These are phyloP conservation scores for Drosophila falleni DNA, from an alignment of 2,888 invertebrate species.

Conservation along the genomic window DNA sequence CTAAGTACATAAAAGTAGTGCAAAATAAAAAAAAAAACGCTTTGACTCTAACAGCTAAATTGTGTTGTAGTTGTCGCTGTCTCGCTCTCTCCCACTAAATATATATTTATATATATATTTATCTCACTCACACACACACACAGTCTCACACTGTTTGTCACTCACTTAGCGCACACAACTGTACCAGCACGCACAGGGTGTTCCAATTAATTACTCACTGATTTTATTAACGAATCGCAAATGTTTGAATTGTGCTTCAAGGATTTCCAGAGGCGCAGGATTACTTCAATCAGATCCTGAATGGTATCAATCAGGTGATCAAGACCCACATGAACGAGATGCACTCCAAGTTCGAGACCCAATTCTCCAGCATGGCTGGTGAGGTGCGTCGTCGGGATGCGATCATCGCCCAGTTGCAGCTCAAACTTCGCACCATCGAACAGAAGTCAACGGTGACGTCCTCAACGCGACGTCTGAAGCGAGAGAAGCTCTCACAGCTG, in stretches of 20 bases:
- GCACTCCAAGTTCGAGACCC: constrained; percentile 90
- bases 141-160: not conserved
- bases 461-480: constrained; percentile 51
- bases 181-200: constrained; percentile 10
- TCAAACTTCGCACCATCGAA: constrained; percentile 89
- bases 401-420: constrained; percentile 92
- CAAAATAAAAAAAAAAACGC: constrained; percentile 5
- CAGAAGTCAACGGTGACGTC: constrained; percentile 46
- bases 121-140: not conserved
- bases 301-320: constrained; percentile 93
- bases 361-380: constrained; percentile 91
- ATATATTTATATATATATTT: not conserved
- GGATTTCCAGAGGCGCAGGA: constrained; percentile 91
- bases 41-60: constrained; percentile 31
- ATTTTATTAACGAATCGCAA: constrained; percentile 22
- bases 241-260: constrained; percentile 77
- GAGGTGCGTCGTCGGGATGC: constrained; percentile 93
- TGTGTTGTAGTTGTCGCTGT: constrained; percentile 30
- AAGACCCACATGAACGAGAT: constrained; percentile 90
- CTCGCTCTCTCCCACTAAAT: not conserved
- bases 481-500: constrained; percentile 64
- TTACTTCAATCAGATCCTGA: constrained; percentile 92
- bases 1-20: constrained; percentile 6
- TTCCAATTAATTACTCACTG: not conserved
- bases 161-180: not conserved